Evolutionary conservation across 2,888 invertebrate genomes (phyloP), one percentile per base, ranked within the genome.

Genomic region (Himalopsyche japonica): DNA sequence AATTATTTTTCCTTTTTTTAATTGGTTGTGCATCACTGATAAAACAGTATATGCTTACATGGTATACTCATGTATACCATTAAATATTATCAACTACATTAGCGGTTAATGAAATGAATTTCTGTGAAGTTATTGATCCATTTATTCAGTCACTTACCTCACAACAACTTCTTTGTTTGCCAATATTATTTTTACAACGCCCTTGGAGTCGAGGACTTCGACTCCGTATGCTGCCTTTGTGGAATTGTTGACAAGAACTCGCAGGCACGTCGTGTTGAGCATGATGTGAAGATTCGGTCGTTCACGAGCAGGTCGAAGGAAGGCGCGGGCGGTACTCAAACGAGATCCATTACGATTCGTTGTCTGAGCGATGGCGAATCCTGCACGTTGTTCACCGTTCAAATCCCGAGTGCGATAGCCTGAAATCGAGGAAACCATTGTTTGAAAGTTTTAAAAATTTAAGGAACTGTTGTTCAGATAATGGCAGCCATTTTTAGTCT

Each of bases 291-390:
- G 93, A 90, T 98, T 98, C 80, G 92, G 93, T 4, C 98, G 93
- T 87, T 94, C 90, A 87, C 94, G 94, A 32, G 95, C 96, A 0
- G 97, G 97, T 0, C 97, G 93, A 10, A 98, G 91, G 91, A 96
- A 98, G 0, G 98, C 96, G 83, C 96, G 94, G 0, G 97, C 95
- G 0, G 95, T 94, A 87, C 96, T 97, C 84, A 97, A 93, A 0
- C 98, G 93, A 0, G 97, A 97, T 0, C 97, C 98, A 89, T 97
- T 96, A 88, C 95, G 93, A 88, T 95, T 95, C 0, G 97, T 98
- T 34, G 97, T 97, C 90, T 98, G 98, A 0, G 97, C 97, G 87
- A 98, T 97, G 85, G 95, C 93, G 89, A 98, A 97, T 1, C 98
- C 97, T 0, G 96, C 95, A 89, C 97, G 95, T 34, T 93, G 93